Percentiles rank a stretch among this genome's conserved stretches.
Conservation (phyloP, 2,797 vertebrate species). For the Leucoraja ocellata region DNA sequence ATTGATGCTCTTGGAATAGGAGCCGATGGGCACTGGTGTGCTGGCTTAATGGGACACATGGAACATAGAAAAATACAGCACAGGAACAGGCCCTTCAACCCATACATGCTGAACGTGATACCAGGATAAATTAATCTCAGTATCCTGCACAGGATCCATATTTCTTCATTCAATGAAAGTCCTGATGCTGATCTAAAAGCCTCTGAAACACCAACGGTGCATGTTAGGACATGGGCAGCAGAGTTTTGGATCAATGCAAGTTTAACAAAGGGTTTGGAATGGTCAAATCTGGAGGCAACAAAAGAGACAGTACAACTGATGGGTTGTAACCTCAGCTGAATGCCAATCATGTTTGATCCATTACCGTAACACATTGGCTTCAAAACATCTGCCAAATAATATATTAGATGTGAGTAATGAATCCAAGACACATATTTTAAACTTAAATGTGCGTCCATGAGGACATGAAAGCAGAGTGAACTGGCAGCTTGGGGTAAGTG, state of each 20-base stretch:
- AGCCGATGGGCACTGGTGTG: too few relatives aligned
- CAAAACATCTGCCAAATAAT: background rate
- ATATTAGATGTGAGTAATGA: background rate
- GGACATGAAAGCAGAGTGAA: background rate
- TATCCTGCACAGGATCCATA: too few relatives aligned
- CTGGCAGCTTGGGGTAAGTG: background rate
- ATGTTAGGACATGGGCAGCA: background rate
- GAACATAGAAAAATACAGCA: too few relatives aligned
- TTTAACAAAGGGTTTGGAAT: background rate
- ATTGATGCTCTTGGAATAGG: too few relatives aligned
- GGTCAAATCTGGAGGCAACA: background rate
- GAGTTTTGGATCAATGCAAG: background rate
- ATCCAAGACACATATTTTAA: background rate
- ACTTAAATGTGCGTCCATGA: background rate
- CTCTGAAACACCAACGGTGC: too few relatives aligned
- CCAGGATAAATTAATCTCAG: too few relatives aligned
- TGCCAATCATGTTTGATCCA: background rate
- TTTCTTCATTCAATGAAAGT: too few relatives aligned
- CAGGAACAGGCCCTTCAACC: too few relatives aligned
- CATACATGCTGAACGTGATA: too few relatives aligned
- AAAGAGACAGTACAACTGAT: background rate
- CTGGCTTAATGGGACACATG: too few relatives aligned
- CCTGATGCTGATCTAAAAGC: too few relatives aligned
- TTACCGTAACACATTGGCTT: background rate
- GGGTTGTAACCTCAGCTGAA: background rate